A percentile compares a stretch with the other conserved stretches of the same genome.
Conservation (phyloP, 2,113 vertebrate species). For the Scartelaos histophorus region DNA sequence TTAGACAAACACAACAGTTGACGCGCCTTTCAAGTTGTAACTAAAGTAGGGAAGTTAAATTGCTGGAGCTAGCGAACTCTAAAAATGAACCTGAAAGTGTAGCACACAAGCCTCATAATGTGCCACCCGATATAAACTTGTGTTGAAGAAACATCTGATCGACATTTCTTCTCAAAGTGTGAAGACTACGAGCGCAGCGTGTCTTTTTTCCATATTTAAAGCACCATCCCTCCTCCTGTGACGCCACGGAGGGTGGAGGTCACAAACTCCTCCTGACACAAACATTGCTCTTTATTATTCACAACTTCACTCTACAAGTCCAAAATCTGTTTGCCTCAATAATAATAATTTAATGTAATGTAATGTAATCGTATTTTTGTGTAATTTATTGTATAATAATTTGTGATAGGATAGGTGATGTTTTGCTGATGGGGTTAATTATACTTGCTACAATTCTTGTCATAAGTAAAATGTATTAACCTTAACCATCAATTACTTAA, state of each 20-base stretch:
- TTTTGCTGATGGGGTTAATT: too few relatives aligned
- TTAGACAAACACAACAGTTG: not conserved
- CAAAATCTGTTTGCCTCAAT: too few relatives aligned
- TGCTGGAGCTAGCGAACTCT: slow-evolving; percentile 35
- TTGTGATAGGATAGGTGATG: too few relatives aligned
- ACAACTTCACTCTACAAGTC: not conserved
- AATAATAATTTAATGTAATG: too few relatives aligned
- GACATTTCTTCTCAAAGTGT: slow-evolving; percentile 11
- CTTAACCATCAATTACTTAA: too few relatives aligned
- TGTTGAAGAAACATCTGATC: not conserved
- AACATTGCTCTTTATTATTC: not conserved
- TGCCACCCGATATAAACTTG: not conserved
- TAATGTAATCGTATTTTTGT: too few relatives aligned
- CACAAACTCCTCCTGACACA: slow-evolving; percentile 28
- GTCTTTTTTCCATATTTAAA: slow-evolving; percentile 77
- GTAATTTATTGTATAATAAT: too few relatives aligned
- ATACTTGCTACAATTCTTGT: too few relatives aligned
- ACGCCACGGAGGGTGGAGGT: slow-evolving; percentile 59
- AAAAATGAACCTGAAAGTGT: slow-evolving; percentile 1
- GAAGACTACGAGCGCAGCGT: slow-evolving; percentile 37
- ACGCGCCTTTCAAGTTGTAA: slow-evolving; percentile 5
- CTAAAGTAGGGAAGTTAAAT: not conserved
- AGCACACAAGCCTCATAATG: slow-evolving; percentile 37
- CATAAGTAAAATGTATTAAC: too few relatives aligned
- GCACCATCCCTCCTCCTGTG: slow-evolving; percentile 76